Evolutionary conservation across 1,140 invertebrate species (phyloP).

Genomic region (Adelges cooleyi): DNA sequence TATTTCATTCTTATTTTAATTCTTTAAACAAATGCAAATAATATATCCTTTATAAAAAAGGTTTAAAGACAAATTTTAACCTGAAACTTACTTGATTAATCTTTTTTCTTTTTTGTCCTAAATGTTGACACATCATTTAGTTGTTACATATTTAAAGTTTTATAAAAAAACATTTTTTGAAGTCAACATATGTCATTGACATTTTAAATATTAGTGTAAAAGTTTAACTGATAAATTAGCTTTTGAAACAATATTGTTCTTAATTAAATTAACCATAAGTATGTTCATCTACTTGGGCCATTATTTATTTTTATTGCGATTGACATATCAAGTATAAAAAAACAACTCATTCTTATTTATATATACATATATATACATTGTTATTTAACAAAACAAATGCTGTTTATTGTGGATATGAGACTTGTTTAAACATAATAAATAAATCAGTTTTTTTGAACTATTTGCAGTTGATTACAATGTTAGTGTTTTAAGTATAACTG

Average conservation of each 20-base stretch:
- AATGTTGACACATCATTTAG: background rate
- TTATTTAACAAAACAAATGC: no score
- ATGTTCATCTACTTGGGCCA: background rate
- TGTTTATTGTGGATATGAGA: no score
- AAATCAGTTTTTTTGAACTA: no score
- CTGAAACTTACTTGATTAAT: conserved; percentile 19
- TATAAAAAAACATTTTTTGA: no score
- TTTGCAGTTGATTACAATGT: no score
- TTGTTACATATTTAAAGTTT: conserved; percentile 3
- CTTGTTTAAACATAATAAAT: no score
- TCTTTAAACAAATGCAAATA: conserved; percentile 5
- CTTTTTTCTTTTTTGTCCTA: background rate
- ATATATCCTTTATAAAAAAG: background rate
- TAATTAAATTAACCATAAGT: conserved; percentile 7
- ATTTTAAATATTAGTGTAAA: background rate
- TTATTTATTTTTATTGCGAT: background rate
- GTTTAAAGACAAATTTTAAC: conserved; percentile 10
- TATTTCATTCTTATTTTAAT: conserved; percentile 21
- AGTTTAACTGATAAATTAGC: background rate
- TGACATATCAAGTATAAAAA: background rate
- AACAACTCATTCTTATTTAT: no score
- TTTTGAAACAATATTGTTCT: conserved; percentile 13
- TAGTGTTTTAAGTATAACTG: no score
- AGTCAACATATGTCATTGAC: no score
- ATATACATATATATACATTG: no score